These are phyloP conservation scores for Atrina japonica DNA, from an alignment of 2,888 invertebrate species.

Conservation along the genomic window DNA sequence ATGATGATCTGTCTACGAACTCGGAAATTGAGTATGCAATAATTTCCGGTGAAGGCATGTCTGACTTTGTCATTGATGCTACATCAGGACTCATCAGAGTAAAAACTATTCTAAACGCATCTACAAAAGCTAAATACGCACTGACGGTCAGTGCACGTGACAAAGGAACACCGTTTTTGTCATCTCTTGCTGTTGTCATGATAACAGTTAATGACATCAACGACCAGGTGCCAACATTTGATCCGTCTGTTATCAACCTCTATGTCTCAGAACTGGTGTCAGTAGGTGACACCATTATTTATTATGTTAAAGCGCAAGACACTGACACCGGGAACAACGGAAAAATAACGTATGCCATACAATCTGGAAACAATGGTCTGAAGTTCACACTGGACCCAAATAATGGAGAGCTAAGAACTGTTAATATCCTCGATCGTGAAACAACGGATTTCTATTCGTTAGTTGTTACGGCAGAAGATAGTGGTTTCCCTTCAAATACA, in stretches of 20 bases:
- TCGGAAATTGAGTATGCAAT: constrained; percentile 47
- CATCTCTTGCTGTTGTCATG: constrained; percentile 53
- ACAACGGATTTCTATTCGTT: constrained; percentile 47
- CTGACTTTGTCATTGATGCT: constrained; percentile 85
- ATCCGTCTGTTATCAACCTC: constrained; percentile 39
- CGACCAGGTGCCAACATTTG: constrained; percentile 58
- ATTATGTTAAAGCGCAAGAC: constrained; percentile 60
- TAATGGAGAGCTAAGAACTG: constrained; percentile 58
- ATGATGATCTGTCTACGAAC: constrained; percentile 53
- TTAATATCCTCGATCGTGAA: constrained; percentile 63
- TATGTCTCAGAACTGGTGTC: constrained; percentile 54
- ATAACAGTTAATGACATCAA: constrained; percentile 59
- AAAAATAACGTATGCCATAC: constrained; percentile 58
- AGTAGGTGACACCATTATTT: constrained; percentile 38
- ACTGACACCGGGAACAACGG: constrained; percentile 63
- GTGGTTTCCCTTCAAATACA: constrained; percentile 43
- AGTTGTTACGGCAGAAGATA: constrained; percentile 55
- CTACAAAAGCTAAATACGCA: constrained; percentile 89
- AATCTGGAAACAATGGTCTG: constrained; percentile 52
- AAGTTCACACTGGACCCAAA: constrained; percentile 54
- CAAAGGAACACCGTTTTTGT: constrained; percentile 71
- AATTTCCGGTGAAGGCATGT: constrained; percentile 34
- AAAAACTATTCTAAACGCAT: constrained; percentile 92
- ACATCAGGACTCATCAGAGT: constrained; percentile 92
- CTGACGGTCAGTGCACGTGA: constrained; percentile 88